These are phyloP conservation scores for Mesopsocus fuscifrons DNA, from an alignment of 2,888 invertebrate species.

Conservation along the genomic window DNA sequence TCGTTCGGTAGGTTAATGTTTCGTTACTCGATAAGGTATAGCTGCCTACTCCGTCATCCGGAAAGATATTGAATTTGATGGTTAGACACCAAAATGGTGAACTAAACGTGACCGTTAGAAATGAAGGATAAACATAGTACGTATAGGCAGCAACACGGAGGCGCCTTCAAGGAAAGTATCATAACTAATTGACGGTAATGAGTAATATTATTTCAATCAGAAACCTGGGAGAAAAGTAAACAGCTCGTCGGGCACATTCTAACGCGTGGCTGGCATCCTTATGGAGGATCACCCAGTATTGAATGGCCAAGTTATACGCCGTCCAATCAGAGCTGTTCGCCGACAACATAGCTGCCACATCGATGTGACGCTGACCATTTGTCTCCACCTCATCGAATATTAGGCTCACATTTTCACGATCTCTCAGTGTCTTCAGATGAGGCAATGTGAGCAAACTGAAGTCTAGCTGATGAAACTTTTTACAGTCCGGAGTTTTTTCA, in stretches of 20 bases:
- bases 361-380: slow-evolving; percentile 1
- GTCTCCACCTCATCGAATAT: not conserved
- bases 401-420: slow-evolving; percentile 28
- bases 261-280: slow-evolving; percentile 49
- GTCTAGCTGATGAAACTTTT: slow-evolving; percentile 34
- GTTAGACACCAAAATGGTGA: no score
- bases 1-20: no score
- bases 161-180: no score
- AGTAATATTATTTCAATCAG: no score
- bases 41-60: no score
- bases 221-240: slow-evolving; percentile 55
- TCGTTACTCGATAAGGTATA: no score
- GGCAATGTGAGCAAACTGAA: slow-evolving; percentile 44
- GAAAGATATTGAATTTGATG: no score
- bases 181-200: no score
- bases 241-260: slow-evolving; percentile 55
- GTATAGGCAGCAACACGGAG: no score
- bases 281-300: slow-evolving; percentile 60
- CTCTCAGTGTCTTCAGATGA: slow-evolving; percentile 34
- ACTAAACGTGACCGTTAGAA: no score
- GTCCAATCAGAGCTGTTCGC: slow-evolving; percentile 58
- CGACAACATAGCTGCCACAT: slow-evolving; percentile 28
- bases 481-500: slow-evolving; percentile 35
- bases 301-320: slow-evolving; percentile 56
- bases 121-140: no score